These are phyloP conservation scores for Nesoenas mayeri DNA, from an alignment of 2,113 vertebrate species.

Conservation along the genomic window DNA sequence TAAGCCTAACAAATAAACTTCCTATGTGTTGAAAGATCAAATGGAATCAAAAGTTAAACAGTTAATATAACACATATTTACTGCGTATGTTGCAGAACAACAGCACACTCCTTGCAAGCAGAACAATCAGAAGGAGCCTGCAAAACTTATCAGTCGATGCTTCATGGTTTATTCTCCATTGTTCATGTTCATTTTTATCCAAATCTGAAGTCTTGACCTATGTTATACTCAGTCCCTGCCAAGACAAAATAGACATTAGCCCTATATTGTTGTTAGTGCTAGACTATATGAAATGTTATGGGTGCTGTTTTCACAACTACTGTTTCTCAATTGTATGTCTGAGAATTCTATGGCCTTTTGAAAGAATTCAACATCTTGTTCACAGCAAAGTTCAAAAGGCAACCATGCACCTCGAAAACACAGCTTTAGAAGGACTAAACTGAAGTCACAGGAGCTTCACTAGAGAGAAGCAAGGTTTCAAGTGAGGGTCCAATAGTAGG, in stretches of 20 bases:
- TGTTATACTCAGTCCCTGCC: background rate
- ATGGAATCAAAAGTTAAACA: conserved; percentile 16
- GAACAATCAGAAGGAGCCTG: background rate
- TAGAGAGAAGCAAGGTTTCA: background rate
- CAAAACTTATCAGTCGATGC: background rate
- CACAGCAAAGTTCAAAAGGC: background rate
- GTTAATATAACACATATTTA: conserved; percentile 35
- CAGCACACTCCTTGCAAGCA: background rate
- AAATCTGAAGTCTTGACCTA: background rate
- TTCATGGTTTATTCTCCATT: background rate
- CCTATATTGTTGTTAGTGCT: background rate
- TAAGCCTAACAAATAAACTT: conserved; percentile 15
- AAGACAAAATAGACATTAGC: background rate
- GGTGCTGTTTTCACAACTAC: background rate
- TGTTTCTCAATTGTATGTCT: background rate
- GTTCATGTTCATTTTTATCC: background rate
- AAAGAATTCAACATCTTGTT: background rate
- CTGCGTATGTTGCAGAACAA: background rate
- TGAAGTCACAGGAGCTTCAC: background rate
- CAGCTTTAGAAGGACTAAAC: background rate
- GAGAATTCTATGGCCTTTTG: background rate
- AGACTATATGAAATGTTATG: background rate
- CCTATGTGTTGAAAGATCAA: conserved; percentile 21
- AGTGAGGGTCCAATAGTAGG: background rate
- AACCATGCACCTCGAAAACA: background rate